Conservation (phyloP, 1,140 invertebrate species). For the Anoplophora glabripennis region DNA sequence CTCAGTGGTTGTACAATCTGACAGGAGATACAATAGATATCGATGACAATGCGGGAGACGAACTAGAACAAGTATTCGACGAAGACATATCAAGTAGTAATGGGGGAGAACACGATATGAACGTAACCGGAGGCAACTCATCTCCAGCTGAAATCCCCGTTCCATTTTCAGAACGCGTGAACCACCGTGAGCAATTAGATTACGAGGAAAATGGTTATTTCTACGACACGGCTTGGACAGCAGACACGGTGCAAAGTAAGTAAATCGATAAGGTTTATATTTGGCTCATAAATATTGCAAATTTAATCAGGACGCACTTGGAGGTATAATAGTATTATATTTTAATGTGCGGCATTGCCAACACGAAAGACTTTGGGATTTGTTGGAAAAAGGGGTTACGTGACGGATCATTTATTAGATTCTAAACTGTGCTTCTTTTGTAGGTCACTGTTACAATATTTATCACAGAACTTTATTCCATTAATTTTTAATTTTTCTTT, state of each 20-base stretch:
- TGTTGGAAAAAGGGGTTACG: too few relatives aligned
- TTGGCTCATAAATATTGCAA: neutral
- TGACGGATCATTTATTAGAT: too few relatives aligned
- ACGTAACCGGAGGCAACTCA: constrained; percentile 1
- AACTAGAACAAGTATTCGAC: neutral
- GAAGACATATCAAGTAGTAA: neutral
- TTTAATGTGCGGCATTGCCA: too few relatives aligned
- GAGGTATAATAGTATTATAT: neutral
- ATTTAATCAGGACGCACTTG: neutral
- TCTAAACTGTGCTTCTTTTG: too few relatives aligned
- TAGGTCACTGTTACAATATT: too few relatives aligned
- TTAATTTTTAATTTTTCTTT: too few relatives aligned
- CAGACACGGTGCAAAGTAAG: constrained; percentile 25
- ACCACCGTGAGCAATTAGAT: constrained; percentile 32
- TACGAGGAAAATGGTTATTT: constrained; percentile 52
- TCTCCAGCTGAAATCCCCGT: constrained; percentile 10
- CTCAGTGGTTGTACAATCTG: constrained; percentile 48
- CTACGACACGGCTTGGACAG: constrained; percentile 49
- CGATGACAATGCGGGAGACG: constrained; percentile 13
- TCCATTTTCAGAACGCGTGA: neutral
- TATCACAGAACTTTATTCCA: too few relatives aligned
- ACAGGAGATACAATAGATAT: constrained; percentile 49
- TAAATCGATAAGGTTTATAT: neutral
- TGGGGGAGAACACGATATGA: neutral
- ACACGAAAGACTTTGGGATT: neutral